Evolutionary conservation across 2,888 invertebrate genomes (phyloP).

Genomic region (Chironomus riparius): DNA sequence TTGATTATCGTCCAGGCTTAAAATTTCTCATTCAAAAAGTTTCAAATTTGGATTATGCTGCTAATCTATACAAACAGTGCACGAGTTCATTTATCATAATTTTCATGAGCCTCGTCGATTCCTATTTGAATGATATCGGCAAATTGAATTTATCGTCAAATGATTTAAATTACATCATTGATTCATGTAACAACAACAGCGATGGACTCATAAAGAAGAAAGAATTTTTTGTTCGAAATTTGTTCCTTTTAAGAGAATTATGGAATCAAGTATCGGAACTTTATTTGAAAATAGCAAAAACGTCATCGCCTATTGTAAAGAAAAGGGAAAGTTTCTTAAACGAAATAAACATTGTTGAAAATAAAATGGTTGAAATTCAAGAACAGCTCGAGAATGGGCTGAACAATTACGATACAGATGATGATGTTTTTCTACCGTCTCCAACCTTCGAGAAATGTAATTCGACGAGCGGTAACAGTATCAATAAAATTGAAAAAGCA

Average conservation of each 20-base stretch:
- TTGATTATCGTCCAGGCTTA: slow-evolving; percentile 82
- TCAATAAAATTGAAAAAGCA: slow-evolving; percentile 36
- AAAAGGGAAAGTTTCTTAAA: slow-evolving; percentile 30
- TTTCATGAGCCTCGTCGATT: slow-evolving; percentile 75
- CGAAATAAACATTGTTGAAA: slow-evolving; percentile 29
- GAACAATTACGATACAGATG: slow-evolving; percentile 10
- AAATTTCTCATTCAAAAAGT: slow-evolving; percentile 93
- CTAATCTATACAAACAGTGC: slow-evolving; percentile 86
- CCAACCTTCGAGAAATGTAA: background rate
- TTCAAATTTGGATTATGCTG: slow-evolving; percentile 73
- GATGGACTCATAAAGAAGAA: slow-evolving; percentile 44
- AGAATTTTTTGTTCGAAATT: slow-evolving; percentile 51
- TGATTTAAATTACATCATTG: slow-evolving; percentile 54
- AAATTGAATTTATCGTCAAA: slow-evolving; percentile 53
- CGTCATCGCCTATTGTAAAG: slow-evolving; percentile 25
- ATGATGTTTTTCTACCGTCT: slow-evolving; percentile 28
- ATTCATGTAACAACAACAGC: slow-evolving; percentile 50
- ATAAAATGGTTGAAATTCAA: slow-evolving; percentile 26
- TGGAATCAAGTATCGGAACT: slow-evolving; percentile 53
- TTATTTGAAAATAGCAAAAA: slow-evolving; percentile 41
- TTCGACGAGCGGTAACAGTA: slow-evolving; percentile 31
- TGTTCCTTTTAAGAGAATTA: slow-evolving; percentile 52
- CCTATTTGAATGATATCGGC: slow-evolving; percentile 64
- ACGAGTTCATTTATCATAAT: slow-evolving; percentile 87
- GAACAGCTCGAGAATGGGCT: slow-evolving; percentile 20